Evolutionary conservation across 2,797 vertebrate species (phyloP).

Genomic region (Falco rusticolus): DNA sequence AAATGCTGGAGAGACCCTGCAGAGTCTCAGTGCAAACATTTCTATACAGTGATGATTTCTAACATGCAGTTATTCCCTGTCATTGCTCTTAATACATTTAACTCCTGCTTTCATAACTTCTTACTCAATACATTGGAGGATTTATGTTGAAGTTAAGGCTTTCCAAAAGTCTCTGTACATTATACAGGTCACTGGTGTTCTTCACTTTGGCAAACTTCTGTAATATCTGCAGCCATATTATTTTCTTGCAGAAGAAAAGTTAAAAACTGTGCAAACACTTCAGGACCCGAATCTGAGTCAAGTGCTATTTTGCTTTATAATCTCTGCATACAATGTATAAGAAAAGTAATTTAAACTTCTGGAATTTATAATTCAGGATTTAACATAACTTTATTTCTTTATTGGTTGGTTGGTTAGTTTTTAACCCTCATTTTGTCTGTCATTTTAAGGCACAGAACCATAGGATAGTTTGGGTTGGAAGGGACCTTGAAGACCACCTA

Average conservation of each 20-base stretch:
- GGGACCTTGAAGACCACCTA: too few species aligned
- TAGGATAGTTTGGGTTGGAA: too few species aligned
- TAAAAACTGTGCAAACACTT: not conserved
- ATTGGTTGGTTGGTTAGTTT: not conserved
- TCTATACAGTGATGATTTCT: not conserved
- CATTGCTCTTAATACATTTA: slow-evolving; percentile 41
- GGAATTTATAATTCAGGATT: not conserved
- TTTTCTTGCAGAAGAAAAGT: not conserved
- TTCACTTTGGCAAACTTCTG: not conserved
- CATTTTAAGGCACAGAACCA: too few species aligned
- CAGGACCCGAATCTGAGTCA: not conserved
- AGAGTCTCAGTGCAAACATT: slow-evolving; percentile 17
- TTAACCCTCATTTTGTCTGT: not conserved
- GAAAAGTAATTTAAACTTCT: not conserved
- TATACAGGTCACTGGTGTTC: not conserved
- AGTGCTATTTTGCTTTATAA: not conserved
- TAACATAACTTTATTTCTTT: not conserved
- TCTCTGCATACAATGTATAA: accelerated
- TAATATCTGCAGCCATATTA: not conserved
- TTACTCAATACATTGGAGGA: not conserved
- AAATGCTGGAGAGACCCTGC: not conserved
- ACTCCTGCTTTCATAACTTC: not conserved
- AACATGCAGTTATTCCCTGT: not conserved
- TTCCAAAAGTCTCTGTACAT: not conserved
- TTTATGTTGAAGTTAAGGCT: not conserved